phyloP scores from a whole-genome alignment of 2,113 vertebrate species.

The Lycaon pictus region DNA sequence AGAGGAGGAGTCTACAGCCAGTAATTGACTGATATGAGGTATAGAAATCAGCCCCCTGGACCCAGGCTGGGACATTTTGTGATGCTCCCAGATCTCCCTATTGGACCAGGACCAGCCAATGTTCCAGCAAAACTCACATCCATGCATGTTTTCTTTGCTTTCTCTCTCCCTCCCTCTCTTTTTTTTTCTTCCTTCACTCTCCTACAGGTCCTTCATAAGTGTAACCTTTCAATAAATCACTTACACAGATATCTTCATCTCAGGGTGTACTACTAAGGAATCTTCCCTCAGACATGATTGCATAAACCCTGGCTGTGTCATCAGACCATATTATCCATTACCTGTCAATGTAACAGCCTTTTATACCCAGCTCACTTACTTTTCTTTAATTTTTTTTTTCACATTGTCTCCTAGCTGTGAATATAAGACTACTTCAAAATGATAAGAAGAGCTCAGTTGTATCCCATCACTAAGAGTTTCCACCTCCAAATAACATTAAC shows the following conservation, averaged over 20 bases:
- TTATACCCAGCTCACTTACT: neutral
- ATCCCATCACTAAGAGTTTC: neutral
- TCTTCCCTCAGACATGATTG: neutral
- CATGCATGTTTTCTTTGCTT: neutral
- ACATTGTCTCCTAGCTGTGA: neutral
- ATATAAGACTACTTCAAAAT: neutral
- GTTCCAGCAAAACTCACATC: neutral
- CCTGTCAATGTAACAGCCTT: neutral
- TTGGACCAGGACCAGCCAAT: neutral
- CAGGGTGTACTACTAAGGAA: neutral
- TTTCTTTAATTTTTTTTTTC: neutral
- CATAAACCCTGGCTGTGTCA: neutral
- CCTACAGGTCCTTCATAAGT: neutral
- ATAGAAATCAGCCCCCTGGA: neutral
- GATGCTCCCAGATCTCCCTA: neutral
- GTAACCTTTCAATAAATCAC: neutral
- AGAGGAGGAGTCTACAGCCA: neutral
- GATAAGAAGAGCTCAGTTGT: neutral
- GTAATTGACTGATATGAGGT: neutral
- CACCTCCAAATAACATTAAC: neutral
- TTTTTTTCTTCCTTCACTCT: neutral
- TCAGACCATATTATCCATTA: neutral
- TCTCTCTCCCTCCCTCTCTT: neutral
- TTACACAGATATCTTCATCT: neutral
- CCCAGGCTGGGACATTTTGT: neutral